Evolutionary conservation across 2,888 invertebrate species (phyloP).

Genomic region (Eupithecia tripunctaria): DNA sequence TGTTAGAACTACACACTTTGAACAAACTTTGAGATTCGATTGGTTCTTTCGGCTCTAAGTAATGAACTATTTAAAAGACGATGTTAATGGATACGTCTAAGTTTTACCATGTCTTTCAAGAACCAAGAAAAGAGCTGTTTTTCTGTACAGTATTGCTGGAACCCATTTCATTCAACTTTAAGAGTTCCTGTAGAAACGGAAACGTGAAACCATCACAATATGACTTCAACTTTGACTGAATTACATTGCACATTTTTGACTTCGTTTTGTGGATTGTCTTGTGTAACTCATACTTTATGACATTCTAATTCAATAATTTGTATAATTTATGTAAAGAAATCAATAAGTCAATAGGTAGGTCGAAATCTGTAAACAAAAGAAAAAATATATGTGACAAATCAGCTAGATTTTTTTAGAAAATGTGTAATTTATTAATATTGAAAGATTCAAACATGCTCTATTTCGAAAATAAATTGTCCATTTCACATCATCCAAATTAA

Average conservation of each 20-base stretch:
- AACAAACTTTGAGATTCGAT: background rate
- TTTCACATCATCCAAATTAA: constrained; percentile 61
- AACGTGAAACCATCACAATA: background rate
- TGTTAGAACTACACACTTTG: background rate
- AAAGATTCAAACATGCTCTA: background rate
- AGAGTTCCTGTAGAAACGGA: background rate
- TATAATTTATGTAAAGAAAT: background rate
- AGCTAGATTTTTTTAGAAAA: background rate
- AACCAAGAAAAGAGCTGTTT: background rate
- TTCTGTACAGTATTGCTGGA: background rate
- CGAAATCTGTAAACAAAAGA: background rate
- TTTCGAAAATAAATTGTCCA: constrained; percentile 47
- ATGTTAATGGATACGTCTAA: background rate
- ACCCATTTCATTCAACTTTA: background rate
- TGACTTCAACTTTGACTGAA: constrained; percentile 12
- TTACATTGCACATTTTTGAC: constrained; percentile 2
- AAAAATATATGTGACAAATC: background rate
- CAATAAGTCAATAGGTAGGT: background rate
- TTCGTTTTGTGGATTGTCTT: background rate
- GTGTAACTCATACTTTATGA: background rate
- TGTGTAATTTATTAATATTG: background rate
- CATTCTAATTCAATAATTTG: background rate
- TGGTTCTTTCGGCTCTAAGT: background rate
- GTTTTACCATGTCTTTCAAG: background rate
- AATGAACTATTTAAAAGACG: background rate